Conservation (phyloP, 2,797 vertebrate genomes). For the Siniperca scherzeri region DNA sequence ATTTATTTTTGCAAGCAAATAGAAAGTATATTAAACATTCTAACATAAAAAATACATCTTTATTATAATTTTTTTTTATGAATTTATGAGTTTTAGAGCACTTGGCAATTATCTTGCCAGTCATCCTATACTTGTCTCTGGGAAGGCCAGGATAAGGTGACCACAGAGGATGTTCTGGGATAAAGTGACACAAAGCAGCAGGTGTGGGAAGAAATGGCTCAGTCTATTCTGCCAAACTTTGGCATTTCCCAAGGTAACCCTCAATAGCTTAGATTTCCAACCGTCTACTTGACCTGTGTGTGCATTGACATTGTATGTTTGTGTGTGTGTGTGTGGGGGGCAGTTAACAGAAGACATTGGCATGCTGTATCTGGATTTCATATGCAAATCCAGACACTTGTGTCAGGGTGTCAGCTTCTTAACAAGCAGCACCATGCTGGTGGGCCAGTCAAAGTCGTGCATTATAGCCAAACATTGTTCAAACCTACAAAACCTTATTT, state of each 20-base stretch:
- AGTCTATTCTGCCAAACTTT: conserved; percentile 58
- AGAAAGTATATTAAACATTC: neutral
- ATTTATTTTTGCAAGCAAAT: conserved; percentile 18
- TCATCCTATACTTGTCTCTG: conserved; percentile 50
- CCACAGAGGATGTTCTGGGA: conserved; percentile 59
- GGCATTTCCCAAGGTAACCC: conserved; percentile 78
- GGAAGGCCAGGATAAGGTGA: conserved; percentile 60
- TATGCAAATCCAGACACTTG: neutral
- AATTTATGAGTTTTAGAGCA: conserved; percentile 7
- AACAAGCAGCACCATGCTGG: too few relatives aligned
- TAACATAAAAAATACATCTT: neutral
- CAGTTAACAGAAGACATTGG: too few relatives aligned
- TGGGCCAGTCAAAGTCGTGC: neutral
- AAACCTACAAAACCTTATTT: neutral
- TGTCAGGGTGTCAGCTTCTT: too few relatives aligned
- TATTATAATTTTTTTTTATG: neutral
- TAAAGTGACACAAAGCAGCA: conserved; percentile 76
- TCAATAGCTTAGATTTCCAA: conserved; percentile 78
- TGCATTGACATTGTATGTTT: conserved; percentile 35
- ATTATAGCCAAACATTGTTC: neutral
- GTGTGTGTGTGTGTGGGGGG: conserved; percentile 8
- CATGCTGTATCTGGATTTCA: too few relatives aligned
- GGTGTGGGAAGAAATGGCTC: conserved; percentile 78
- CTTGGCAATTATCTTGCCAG: conserved; percentile 41
- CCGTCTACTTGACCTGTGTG: conserved; percentile 56